These are phyloP conservation scores for Chaenocephalus aceratus DNA, from an alignment of 2,113 vertebrate genomes.

Conservation along the genomic window DNA sequence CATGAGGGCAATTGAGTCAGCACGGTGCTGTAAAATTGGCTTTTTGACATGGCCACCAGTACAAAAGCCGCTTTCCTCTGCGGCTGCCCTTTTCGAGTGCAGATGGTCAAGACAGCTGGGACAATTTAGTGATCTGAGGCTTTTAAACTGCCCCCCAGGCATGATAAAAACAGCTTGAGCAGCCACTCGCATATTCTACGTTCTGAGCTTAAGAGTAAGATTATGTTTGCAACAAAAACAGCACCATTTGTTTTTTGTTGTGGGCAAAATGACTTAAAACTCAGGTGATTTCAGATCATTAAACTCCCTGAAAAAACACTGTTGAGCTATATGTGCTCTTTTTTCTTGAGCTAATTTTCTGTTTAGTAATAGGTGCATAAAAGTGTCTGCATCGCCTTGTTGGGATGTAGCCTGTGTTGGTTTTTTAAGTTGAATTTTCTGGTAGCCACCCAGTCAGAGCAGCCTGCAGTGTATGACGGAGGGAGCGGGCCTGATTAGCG, in stretches of 20 bases:
- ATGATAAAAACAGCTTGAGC: slow-evolving; percentile 83
- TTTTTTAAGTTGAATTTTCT: slow-evolving; percentile 44
- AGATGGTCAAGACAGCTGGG: slow-evolving; percentile 89
- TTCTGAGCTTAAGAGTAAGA: slow-evolving; percentile 61
- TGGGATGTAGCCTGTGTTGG: slow-evolving; percentile 45
- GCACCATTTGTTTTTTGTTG: slow-evolving; percentile 51
- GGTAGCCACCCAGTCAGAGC: slow-evolving; percentile 59
- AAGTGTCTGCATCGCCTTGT: slow-evolving; percentile 27
- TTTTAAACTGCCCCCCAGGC: slow-evolving; percentile 85
- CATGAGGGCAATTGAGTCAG: slow-evolving; percentile 80
- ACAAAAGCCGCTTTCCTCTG: slow-evolving; percentile 79
- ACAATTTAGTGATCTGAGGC: slow-evolving; percentile 84
- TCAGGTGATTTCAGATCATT: slow-evolving; percentile 3
- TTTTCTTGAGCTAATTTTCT: slow-evolving; percentile 23
- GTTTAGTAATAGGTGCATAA: slow-evolving; percentile 19
- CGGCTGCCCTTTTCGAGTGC: slow-evolving; percentile 78
- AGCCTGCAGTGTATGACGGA: slow-evolving; percentile 47
- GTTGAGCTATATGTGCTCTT: slow-evolving; percentile 4
- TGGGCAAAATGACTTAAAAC: neutral
- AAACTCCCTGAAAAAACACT: neutral
- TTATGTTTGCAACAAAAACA: slow-evolving; percentile 63
- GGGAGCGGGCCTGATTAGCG: slow-evolving; percentile 72
- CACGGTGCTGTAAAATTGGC: slow-evolving; percentile 82
- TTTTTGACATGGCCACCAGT: slow-evolving; percentile 84
- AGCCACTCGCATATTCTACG: slow-evolving; percentile 75